Evolutionary conservation across 2,888 invertebrate species (phyloP).

Genomic region (Pristionchus entomophagus): DNA sequence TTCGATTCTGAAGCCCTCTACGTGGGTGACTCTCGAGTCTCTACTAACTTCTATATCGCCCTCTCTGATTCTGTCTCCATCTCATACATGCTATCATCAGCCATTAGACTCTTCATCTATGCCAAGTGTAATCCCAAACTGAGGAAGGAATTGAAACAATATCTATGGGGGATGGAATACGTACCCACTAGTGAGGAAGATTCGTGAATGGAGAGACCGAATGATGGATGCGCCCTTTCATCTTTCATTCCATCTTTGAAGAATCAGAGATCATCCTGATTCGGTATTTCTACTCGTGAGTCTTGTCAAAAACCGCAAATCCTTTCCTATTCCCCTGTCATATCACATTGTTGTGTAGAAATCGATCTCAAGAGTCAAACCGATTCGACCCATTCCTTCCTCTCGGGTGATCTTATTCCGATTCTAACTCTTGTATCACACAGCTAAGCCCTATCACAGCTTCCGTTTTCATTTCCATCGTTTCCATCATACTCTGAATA

Average conservation of each 20-base stretch:
- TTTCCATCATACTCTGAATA: neutral
- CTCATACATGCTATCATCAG: conserved; percentile 65
- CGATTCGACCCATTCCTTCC: neutral
- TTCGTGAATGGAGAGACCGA: neutral
- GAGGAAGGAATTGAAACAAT: conserved; percentile 61
- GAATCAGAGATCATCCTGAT: neutral
- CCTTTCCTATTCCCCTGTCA: neutral
- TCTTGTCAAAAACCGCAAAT: neutral
- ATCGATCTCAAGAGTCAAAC: neutral
- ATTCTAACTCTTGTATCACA: conserved; percentile 23
- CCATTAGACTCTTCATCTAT: conserved; percentile 64
- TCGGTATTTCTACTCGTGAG: neutral
- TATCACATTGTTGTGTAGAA: neutral
- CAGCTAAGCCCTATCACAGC: neutral
- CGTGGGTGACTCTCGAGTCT: conserved; percentile 1
- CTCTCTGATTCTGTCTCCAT: conserved; percentile 66
- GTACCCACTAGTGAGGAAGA: conserved; percentile 8
- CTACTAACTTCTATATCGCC: conserved; percentile 48
- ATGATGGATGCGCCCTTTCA: too few species aligned
- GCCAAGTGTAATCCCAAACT: conserved; percentile 66
- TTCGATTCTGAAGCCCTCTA: conserved; percentile 3
- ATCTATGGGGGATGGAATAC: conserved; percentile 48
- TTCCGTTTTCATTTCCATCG: neutral
- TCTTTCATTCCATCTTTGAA: too few species aligned
- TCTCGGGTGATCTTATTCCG: conserved; percentile 3